These are phyloP conservation scores for Thalassoma bifasciatum DNA, from an alignment of 2,113 vertebrate species.

Conservation along the genomic window DNA sequence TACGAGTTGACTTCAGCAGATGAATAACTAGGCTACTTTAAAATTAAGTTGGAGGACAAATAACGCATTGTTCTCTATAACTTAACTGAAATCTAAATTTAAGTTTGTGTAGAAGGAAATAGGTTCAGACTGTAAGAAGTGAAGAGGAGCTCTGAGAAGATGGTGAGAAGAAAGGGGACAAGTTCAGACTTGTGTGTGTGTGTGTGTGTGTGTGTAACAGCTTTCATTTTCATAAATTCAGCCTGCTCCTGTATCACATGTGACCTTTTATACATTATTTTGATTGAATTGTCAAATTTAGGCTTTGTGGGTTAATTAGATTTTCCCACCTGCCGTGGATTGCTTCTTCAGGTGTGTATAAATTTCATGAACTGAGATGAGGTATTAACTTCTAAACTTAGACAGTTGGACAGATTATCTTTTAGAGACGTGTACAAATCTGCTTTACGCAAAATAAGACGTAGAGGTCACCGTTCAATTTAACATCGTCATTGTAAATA, in stretches of 20 bases:
- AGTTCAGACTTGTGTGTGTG: conserved; percentile 24
- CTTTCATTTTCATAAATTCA: conserved; percentile 28
- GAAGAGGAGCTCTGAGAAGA: conserved; percentile 20
- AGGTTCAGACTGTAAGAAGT: conserved; percentile 22
- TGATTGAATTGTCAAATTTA: too few relatives aligned
- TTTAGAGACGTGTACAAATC: background rate
- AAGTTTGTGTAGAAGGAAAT: conserved; percentile 9
- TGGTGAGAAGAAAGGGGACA: background rate
- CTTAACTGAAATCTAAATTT: background rate
- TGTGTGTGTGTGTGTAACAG: conserved; percentile 26
- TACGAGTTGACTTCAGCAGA: conserved; percentile 4
- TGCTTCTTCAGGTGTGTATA: too few relatives aligned
- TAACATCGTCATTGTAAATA: background rate
- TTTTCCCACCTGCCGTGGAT: too few relatives aligned
- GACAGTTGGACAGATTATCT: conserved; percentile 4
- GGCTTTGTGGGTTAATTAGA: too few relatives aligned
- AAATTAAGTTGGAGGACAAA: background rate
- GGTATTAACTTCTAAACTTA: too few relatives aligned
- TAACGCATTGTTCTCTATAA: conserved; percentile 5
- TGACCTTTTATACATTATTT: background rate
- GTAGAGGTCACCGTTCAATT: background rate
- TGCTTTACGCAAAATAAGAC: background rate
- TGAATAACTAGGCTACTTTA: background rate
- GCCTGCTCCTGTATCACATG: conserved; percentile 8
- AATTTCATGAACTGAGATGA: too few relatives aligned